Conservation (phyloP, 2,888 invertebrate genomes). For the Chesias legatella region DNA sequence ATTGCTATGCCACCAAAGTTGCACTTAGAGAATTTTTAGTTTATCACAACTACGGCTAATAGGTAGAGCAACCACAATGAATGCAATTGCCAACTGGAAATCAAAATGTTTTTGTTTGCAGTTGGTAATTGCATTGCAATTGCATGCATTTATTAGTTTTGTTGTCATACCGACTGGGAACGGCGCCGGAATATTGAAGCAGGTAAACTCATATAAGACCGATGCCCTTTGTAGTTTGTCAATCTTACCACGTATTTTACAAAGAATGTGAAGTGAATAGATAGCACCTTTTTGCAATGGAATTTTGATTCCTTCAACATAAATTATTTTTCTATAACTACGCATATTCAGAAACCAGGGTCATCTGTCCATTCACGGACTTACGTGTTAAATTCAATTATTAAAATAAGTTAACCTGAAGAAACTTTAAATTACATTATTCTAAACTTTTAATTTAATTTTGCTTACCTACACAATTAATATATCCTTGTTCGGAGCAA, state of each 20-base stretch:
- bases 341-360: not conserved
- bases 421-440: too few relatives aligned
- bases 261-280: conserved; percentile 46
- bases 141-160: too few relatives aligned
- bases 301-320: conserved; percentile 52
- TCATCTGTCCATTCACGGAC: too few relatives aligned
- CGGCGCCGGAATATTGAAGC: conserved; percentile 46
- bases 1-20: conserved; percentile 46
- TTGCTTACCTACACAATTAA: too few relatives aligned
- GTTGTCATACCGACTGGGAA: conserved; percentile 39
- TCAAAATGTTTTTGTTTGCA: too few relatives aligned
- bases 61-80: conserved; percentile 29
- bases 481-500: conserved; percentile 8
- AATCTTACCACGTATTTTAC: conserved; percentile 56
- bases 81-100: conserved; percentile 37
- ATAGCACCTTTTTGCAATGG: conserved; percentile 37
- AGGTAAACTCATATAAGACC: conserved; percentile 51
- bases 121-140: too few relatives aligned
- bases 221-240: conserved; percentile 46
- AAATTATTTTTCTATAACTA: conserved; percentile 17
- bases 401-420: too few relatives aligned
- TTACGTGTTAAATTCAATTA: too few relatives aligned
- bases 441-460: too few relatives aligned
- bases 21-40: conserved; percentile 48
- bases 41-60: conserved; percentile 28